Conservation (phyloP, 2,113 vertebrate species). For the Scomber japonicus region DNA sequence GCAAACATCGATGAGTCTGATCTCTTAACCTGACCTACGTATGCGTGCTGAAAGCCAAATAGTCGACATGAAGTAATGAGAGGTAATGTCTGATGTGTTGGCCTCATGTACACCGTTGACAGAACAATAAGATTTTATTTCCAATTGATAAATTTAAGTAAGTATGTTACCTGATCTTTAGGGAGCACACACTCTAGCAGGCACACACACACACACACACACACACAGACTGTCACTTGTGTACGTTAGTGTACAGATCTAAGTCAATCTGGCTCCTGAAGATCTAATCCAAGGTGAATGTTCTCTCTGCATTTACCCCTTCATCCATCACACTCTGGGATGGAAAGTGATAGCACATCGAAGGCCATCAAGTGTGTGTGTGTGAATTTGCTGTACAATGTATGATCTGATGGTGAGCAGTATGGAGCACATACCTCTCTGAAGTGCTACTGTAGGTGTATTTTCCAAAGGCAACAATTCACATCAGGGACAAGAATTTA, state of each 20-base stretch:
- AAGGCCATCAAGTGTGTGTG: slow-evolving; percentile 29
- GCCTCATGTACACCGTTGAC: slow-evolving; percentile 10
- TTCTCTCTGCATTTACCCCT: slow-evolving; percentile 41
- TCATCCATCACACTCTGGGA: slow-evolving; percentile 46
- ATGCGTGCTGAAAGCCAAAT: slow-evolving; percentile 50
- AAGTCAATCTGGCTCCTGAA: slow-evolving; percentile 15
- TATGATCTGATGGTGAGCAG: slow-evolving; percentile 45
- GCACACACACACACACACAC: neutral
- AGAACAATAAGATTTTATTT: slow-evolving; percentile 14
- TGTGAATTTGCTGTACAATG: slow-evolving; percentile 1
- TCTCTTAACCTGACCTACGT: slow-evolving; percentile 30
- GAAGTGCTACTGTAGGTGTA: slow-evolving; percentile 22
- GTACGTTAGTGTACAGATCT: slow-evolving; percentile 2
- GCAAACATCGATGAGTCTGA: slow-evolving; percentile 47
- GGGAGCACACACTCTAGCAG: slow-evolving; percentile 10
- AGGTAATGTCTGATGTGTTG: slow-evolving; percentile 30
- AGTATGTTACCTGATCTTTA: slow-evolving; percentile 8
- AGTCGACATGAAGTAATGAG: slow-evolving; percentile 38
- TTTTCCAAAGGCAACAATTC: slow-evolving; percentile 31
- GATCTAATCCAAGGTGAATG: slow-evolving; percentile 57
- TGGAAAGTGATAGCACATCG: slow-evolving; percentile 38
- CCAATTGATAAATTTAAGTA: slow-evolving; percentile 17
- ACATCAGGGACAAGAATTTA: slow-evolving; percentile 10
- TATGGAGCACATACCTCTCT: slow-evolving; percentile 19
- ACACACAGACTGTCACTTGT: neutral